Conservation (phyloP, 2,888 invertebrate genomes). For the Agonum fuliginosum region DNA sequence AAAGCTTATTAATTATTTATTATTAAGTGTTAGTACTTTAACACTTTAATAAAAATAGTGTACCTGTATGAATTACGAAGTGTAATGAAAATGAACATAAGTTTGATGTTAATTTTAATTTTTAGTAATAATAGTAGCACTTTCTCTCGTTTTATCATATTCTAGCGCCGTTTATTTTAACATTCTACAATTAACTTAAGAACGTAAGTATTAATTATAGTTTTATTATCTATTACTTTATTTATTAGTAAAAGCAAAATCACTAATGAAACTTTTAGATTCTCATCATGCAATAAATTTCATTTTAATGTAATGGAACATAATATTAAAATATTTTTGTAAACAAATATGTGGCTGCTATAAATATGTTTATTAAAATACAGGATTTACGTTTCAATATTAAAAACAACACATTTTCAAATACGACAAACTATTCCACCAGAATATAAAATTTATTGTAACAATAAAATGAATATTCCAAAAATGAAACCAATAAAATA, state of each 20-base stretch:
- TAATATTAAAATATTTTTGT: not conserved
- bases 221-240: conserved; percentile 20
- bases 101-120: conserved; percentile 17
- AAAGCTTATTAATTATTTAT: conserved; percentile 34
- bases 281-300: not conserved
- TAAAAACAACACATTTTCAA: too few species aligned
- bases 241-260: conserved; percentile 26
- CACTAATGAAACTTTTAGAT: not conserved
- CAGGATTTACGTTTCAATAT: too few species aligned
- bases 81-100: too few species aligned
- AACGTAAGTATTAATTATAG: conserved; percentile 7
- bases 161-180: conserved; percentile 1
- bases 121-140: conserved; percentile 1
- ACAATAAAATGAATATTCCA: conserved; percentile 4
- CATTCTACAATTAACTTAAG: not conserved
- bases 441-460: conserved; percentile 14
- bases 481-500: conserved; percentile 15
- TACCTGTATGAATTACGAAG: too few species aligned
- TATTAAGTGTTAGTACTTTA: too few species aligned
- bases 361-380: too few species aligned
- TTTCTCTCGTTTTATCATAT: not conserved
- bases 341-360: too few species aligned
- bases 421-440: not conserved
- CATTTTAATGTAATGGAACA: not conserved
- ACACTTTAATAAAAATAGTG: too few species aligned